Evolutionary conservation across 2,888 invertebrate genomes (phyloP), one percentile per base, ranked within the genome.

Genomic region (Pachycephus smyrnensis): DNA sequence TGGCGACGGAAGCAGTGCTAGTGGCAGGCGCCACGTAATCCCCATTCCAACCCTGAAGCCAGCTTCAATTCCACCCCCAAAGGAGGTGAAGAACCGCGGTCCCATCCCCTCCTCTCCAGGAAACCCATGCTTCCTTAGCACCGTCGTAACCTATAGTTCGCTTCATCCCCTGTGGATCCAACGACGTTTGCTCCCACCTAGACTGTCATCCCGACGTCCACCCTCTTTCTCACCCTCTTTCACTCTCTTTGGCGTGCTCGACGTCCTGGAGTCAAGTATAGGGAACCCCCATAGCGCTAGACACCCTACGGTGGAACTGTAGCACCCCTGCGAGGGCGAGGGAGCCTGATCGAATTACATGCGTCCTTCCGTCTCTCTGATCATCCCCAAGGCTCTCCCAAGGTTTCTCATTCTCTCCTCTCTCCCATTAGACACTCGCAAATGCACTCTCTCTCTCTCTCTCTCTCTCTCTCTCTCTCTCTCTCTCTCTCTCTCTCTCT

Each of bases 311-410:
- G 71, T 36, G 75, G 75, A 71, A 71, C 31, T 32, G 71, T 71
- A 71, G 71, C 71, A 77, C 73, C 75, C 69, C 74, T 30, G 71
- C 33, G 77, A 40, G 33, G 35, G 75, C 75, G 75, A 77, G 75
- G 77, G 75, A 77, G 75, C 69, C 77, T 77, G 77, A 77, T 77
- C 77, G 77, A 77, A 77, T 77, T 77, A 77, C 77, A 69, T 69
- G 32, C 77, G 75, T 77, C 75, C 31, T 71, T 71, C 71, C 71
- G 71, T 71, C 71, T 31, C 74, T 68, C 75, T 81, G 78, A 81
- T 68, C 73, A 78, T 81, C 75, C 68, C 40, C 30, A 71, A 77
- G 55, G 77, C 81, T 80, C 77, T 32, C 77, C 81, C 75, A 75
- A 69, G 55, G 78, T 73, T n/a, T 73, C 30, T 35, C 68, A 55